These are phyloP conservation scores for Mus musculus DNA, from an alignment of 2,113 vertebrate species.

Conservation along the genomic window GRCm39 chr8:101577001-101577500, in stretches of 20 bases:
- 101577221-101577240: background rate
- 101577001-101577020: background rate
- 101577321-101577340: background rate
- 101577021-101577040: background rate
- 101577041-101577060: background rate
- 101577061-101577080: background rate
- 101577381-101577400: background rate
- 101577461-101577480: background rate
- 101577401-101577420: background rate
- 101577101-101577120: background rate
- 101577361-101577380: background rate
- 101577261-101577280: background rate
- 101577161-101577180: background rate
- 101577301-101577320: background rate
- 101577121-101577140: background rate
- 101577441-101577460: background rate
- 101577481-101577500: background rate
- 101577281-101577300: background rate
- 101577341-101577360: rapidly evolving
- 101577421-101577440: background rate
- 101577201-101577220: background rate
- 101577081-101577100: background rate
- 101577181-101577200: background rate
- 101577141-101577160: background rate
- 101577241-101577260: background rate